Conservation (phyloP, 2,888 invertebrate species). For the Chromoteleia sp. region DNA sequence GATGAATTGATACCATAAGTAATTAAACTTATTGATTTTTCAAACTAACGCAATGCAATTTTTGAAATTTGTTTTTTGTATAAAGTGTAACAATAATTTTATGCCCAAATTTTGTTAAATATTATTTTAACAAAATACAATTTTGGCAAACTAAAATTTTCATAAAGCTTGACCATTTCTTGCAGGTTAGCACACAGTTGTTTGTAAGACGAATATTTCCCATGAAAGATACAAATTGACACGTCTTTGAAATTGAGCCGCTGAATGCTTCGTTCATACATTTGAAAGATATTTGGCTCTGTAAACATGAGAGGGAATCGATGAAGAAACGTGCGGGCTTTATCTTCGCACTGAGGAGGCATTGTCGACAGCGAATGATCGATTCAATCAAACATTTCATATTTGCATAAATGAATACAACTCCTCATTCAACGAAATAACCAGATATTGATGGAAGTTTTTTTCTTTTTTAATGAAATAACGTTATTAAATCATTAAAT, state of each 20-base stretch:
- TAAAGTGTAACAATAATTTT: too few species aligned
- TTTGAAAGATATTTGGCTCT: constrained; percentile 32
- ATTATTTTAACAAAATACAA: too few species aligned
- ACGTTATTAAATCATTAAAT: neutral
- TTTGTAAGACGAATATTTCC: neutral
- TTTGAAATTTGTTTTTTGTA: too few species aligned
- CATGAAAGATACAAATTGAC: constrained; percentile 32
- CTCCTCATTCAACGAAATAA: constrained; percentile 3
- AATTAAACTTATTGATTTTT: too few species aligned
- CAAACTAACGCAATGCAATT: too few species aligned
- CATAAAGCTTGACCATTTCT: too few species aligned
- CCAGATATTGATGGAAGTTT: neutral
- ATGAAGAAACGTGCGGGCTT: constrained; percentile 28
- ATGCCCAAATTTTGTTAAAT: too few species aligned
- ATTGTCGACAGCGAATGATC: constrained; percentile 31
- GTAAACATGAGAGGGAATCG: constrained; percentile 20
- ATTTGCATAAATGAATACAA: constrained; percentile 23
- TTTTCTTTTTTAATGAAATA: too few species aligned
- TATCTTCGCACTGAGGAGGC: constrained; percentile 26
- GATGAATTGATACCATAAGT: neutral
- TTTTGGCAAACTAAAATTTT: neutral
- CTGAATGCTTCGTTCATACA: constrained; percentile 10
- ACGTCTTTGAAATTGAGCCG: constrained; percentile 19
- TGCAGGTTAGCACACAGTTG: neutral
- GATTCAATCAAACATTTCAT: constrained; percentile 33